These are phyloP conservation scores for Pelmatolapia mariae DNA, from an alignment of 2,113 vertebrate genomes.

Conservation along the genomic window DNA sequence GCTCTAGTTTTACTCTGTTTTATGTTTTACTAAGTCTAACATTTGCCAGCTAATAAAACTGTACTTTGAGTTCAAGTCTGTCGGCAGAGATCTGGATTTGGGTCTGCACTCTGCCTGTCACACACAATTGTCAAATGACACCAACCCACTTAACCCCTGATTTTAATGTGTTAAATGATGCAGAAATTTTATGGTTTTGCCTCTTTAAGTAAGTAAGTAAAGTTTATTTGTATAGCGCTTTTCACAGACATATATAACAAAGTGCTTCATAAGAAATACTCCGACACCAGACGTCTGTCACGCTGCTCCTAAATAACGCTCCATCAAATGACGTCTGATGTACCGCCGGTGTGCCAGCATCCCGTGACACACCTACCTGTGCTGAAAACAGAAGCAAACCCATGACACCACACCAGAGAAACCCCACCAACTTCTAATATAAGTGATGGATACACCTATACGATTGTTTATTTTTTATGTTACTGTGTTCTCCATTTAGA, in stretches of 20 bases:
- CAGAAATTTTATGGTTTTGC: neutral
- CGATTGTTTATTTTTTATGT: neutral
- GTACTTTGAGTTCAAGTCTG: neutral
- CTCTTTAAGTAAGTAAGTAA: neutral
- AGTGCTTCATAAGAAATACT: neutral
- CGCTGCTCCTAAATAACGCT: too few relatives aligned
- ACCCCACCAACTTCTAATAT: too few relatives aligned
- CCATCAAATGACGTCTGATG: too few relatives aligned
- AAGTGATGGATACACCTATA: neutral
- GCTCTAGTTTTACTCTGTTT: neutral
- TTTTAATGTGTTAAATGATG: neutral
- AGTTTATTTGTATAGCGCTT: neutral
- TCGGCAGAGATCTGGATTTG: fast-evolving
- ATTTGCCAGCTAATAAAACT: neutral
- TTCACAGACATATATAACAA: neutral
- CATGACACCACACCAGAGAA: too few relatives aligned
- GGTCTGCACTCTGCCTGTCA: neutral
- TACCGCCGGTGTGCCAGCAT: too few relatives aligned
- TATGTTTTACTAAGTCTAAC: neutral
- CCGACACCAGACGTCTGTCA: too few relatives aligned
- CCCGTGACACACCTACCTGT: too few relatives aligned
- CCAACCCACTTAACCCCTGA: neutral
- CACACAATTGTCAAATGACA: neutral
- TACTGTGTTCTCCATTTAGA: neutral
- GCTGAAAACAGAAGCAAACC: too few relatives aligned